Base-by-base conservation (phyloP, 2,888 invertebrate species). In the Ormyrus rosae region DNA sequence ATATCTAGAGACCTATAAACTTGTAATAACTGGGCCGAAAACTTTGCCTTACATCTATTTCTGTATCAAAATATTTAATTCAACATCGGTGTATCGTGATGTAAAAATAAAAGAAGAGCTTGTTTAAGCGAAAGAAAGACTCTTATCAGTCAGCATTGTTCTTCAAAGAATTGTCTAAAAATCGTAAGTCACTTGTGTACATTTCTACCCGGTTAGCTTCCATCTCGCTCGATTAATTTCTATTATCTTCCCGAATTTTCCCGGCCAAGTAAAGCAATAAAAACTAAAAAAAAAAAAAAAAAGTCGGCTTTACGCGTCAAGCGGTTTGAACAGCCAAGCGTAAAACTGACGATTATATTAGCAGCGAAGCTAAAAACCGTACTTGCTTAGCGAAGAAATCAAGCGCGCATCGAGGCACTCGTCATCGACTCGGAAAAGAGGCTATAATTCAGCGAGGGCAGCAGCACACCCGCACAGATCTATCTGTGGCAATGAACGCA, bases 161-260 rank as follows among this genome's bases (percentile, higher is more conserved):
- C 9, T 65, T 73, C 9, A 13, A 34, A 34, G 34, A 34, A 34
- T 34, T 34, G 34, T 3, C 34, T 34, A 34, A 34, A 19, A 51
- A 50, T 58, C 8, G 19, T 34, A 34, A 34, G 34, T 11, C 19
- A 58, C 46, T 69, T 56, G 51, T 55, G 63, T 63, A 34, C 19
- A 48, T 70, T 77, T 50, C 55, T 34, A 34, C 19, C 19, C 19
- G 51, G 48, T 71, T 78, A 78, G 13, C 65, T 51, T 58, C 71
- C 64, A 77, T 70, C 64, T 70, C 51, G 34, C 56, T 70, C 55
- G 50, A 77, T 70, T 70, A 51, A 13, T 60, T 71, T 50, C 45
- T 65, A 71, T 78, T 70, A 65, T 60, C 71, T 71, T 71, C 60
- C 45, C n/a, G 19, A 46, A 11, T 65, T 56, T 11, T 5, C n/a